Conservation (phyloP, 2,113 vertebrate genomes). For the Podiceps cristatus region DNA sequence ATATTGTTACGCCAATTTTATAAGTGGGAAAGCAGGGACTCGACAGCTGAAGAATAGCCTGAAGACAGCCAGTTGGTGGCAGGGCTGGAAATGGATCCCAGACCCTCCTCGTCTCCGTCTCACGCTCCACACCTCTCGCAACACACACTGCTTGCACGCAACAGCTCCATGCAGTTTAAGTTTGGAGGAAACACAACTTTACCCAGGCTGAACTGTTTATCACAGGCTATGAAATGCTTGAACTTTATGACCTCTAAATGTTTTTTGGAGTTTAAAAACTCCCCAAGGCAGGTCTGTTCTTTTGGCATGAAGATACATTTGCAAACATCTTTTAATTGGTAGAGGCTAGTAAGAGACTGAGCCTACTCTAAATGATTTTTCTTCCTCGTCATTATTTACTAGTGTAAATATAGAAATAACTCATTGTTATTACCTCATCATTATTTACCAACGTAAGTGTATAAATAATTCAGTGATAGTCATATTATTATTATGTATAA, state of each 20-base stretch:
- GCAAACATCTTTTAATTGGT: conserved; percentile 17
- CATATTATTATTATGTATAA: conserved; percentile 28
- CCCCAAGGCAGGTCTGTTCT: background rate
- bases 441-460: conserved; percentile 51
- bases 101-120: background rate
- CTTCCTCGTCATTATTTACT: conserved; percentile 35
- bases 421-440: conserved; percentile 49
- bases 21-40: background rate
- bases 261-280: background rate
- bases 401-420: conserved; percentile 44
- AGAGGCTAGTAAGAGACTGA: background rate
- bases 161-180: background rate
- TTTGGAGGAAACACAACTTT: background rate
- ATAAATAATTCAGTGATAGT: conserved; percentile 60
- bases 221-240: background rate
- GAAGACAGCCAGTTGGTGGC: conserved; percentile 1
- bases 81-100: conserved; percentile 27
- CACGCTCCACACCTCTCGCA: background rate
- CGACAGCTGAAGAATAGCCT: background rate
- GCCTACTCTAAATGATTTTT: background rate
- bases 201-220: conserved; percentile 17
- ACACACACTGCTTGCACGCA: background rate
- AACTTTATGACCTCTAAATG: background rate
- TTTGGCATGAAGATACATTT: background rate
- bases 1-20: background rate